phyloP scores from a whole-genome alignment of 2,797 vertebrate species.

The Scyliorhinus canicula region DNA sequence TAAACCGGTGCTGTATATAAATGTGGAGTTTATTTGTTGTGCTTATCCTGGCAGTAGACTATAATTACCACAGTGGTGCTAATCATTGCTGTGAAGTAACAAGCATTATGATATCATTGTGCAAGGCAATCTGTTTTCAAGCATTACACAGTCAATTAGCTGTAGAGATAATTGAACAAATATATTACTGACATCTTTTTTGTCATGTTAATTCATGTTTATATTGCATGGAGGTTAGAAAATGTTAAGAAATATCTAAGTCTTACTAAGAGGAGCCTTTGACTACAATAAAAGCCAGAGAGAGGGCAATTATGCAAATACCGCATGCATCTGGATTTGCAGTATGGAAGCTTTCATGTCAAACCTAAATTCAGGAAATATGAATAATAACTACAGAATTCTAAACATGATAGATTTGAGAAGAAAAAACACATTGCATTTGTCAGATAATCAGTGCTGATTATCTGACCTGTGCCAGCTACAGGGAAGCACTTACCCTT shows the following conservation, averaged over 20 bases:
- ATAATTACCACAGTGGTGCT: conserved; percentile 48
- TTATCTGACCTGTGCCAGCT: conserved; percentile 99
- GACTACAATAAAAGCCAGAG: conserved; percentile 84
- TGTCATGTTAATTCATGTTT: conserved; percentile 63
- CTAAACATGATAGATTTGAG: conserved; percentile 97
- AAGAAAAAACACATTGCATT: conserved; percentile 92
- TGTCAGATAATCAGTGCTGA: conserved; percentile 99
- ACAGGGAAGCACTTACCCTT: conserved; percentile 98
- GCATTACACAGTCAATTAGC: conserved; percentile 67
- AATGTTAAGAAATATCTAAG: conserved; percentile 58
- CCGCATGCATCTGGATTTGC: conserved; percentile 95
- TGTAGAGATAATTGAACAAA: conserved; percentile 62
- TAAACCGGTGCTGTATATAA: conserved; percentile 23
- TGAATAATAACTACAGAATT: conserved; percentile 77
- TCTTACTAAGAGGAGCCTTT: conserved; percentile 86
- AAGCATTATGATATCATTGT: conserved; percentile 54
- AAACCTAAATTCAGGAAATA: conserved; percentile 78
- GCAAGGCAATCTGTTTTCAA: conserved; percentile 67
- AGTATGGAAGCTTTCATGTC: conserved; percentile 88
- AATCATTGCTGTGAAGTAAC: conserved; percentile 51
- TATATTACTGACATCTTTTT: conserved; percentile 57
- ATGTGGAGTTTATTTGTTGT: conserved; percentile 38
- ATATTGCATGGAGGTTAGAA: conserved; percentile 55
- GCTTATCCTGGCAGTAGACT: conserved; percentile 39
- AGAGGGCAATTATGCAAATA: conserved; percentile 99